Base-by-base conservation (phyloP, 2,888 invertebrate species). In the Atethmia centrago region DNA sequence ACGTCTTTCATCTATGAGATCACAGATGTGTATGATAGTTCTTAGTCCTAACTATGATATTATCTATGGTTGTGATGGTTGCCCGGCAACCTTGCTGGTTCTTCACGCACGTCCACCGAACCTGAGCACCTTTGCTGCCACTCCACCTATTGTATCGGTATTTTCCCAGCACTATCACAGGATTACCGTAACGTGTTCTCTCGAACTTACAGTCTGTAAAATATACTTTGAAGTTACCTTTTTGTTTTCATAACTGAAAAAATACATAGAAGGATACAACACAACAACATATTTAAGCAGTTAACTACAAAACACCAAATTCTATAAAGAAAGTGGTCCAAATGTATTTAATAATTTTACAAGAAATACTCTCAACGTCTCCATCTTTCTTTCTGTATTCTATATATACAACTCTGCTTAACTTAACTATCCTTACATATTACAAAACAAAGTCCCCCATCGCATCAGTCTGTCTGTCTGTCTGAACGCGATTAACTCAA, bases 111-210 rank as follows among this genome's bases (percentile, higher is more conserved):
- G 84, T 83, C 92, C 92, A 93, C 12, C 90, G 76, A 1, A 79
- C 80, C 51, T 84, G 85, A 8, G 82, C 74, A 3, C 90, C 91
- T 65, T 67, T 85, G 74, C 86, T 84, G 28, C 88, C 83, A 49
- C 84, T 83, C 86, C 87, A 88, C 68, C 85, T 89, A 71, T 90
- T 88, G 74, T 83, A 92, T 10, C 89, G 84, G 66, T 91, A 89
- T 28, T 75, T 76, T 0, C 91, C 92, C 14, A 91, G 79, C 9
- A 92, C 88, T 56, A 95, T 90, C 47, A 95, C 94, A 3, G 95
- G 95, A 71, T 94, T 94, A 1, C 95, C 95, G 64, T 72, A 93
- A 9, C 94, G 91, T 4, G 95, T 91, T 36, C 59, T 88, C 64
- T 90, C 90, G 69, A 91, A 92, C 62, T 83, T 87, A 53, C 83